Conservation (phyloP, 53 echinoderm and acorn worm genomes). For the Hippasteria phrygiana region DNA sequence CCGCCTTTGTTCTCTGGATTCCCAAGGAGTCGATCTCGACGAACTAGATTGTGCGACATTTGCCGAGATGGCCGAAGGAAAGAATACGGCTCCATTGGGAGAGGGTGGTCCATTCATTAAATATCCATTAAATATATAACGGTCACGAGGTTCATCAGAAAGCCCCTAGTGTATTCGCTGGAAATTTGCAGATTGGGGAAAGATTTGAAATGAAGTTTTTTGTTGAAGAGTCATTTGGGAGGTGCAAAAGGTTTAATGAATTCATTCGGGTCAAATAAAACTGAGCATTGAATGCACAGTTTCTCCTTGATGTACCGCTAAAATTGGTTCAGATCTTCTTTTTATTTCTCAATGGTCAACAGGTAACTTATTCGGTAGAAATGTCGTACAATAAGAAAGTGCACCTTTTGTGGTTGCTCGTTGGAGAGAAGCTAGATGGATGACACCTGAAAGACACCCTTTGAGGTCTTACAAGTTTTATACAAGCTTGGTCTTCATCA, state of each 20-base stretch:
- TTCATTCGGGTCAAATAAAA: constrained; percentile 30
- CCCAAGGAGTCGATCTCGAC: constrained; percentile 12
- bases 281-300: neutral
- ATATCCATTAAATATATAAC: constrained; percentile 56
- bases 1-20: constrained; percentile 14
- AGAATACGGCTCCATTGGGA: neutral
- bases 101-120: constrained; percentile 21
- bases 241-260: constrained; percentile 23
- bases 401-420: neutral
- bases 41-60: constrained; percentile 32
- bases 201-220: neutral
- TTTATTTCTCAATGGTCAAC: neutral
- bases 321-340: neutral
- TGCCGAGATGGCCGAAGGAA: neutral
- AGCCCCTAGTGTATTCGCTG: neutral
- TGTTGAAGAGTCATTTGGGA: neutral
- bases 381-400: no score
- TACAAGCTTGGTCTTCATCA: no score
- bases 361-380: neutral
- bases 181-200: constrained; percentile 28
- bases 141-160: neutral
- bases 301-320: constrained; percentile 38
- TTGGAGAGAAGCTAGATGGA: neutral
- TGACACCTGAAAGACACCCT: no score
- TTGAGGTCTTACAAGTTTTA: no score